A percentile compares a stretch with the other conserved stretches of the same genome.
Conservation (phyloP, 2,888 invertebrate genomes). For the Netelia inedita region DNA sequence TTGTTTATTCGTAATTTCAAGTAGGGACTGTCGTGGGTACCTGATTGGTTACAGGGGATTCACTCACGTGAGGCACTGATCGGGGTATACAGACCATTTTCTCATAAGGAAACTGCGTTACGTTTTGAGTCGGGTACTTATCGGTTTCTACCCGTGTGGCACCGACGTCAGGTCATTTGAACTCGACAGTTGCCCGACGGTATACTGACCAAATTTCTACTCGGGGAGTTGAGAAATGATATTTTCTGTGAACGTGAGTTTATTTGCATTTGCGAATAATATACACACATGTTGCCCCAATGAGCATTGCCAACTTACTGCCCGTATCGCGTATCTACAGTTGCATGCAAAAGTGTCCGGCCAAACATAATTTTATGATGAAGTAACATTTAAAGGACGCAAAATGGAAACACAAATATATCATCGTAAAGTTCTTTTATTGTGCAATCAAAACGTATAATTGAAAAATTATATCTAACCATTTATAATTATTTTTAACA, state of each 20-base stretch:
- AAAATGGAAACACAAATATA: constrained; percentile 3
- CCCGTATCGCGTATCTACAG: background rate
- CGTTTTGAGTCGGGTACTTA: too few species aligned
- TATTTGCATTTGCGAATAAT: too few species aligned
- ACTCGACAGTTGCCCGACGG: constrained; percentile 11
- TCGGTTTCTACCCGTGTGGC: too few species aligned
- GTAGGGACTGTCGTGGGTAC: constrained; percentile 9
- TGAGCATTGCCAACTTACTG: too few species aligned
- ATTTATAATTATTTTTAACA: background rate
- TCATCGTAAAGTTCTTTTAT: background rate
- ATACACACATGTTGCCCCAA: too few species aligned
- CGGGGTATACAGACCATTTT: constrained; percentile 27
- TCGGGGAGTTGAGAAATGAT: too few species aligned
- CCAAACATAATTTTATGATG: background rate
- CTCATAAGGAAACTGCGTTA: too few species aligned
- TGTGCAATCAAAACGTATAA: background rate
- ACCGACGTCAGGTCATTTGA: too few species aligned
- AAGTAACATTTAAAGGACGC: background rate
- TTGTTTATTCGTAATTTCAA: too few species aligned
- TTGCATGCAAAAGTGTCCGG: constrained; percentile 1
- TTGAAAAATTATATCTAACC: background rate
- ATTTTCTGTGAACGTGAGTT: too few species aligned
- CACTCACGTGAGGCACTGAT: constrained; percentile 29
- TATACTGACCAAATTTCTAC: constrained; percentile 20
- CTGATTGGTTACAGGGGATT: constrained; percentile 26